Evolutionary conservation across 2,888 invertebrate genomes (phyloP), one percentile per base, ranked within the genome.

Genomic region (Dichetophora obliterata): DNA sequence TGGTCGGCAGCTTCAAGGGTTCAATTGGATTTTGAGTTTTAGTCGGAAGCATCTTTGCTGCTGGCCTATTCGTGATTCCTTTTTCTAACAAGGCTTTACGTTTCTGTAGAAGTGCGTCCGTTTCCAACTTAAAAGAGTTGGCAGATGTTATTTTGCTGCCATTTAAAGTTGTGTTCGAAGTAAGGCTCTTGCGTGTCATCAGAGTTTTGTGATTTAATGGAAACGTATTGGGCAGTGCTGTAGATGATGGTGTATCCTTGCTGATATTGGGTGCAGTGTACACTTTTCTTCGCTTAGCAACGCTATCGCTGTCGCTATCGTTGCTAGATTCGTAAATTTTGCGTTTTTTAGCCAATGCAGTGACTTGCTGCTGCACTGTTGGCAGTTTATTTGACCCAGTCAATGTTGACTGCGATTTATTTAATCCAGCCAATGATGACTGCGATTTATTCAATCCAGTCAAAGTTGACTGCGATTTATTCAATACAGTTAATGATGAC

Each of bases 131-230:
- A 9, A 43, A 14, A 52, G 37, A 76, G 0, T 24, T 43, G 76
- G 16, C 9, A 76, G 34, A 37, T 24, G 57, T 34, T 50, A 73
- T 52, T 66, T 75, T 77, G 65, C 72, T 63, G 34, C 69, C 75
- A 48, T 76, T 76, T 22, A 76, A 52, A 1, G 75, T 70, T 24
- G 59, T 24, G 63, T 24, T 70, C 14, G 61, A 9, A 76, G 54
- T 19, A 8, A 68, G n/a, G 37, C 65, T 52, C 37, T 71, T 72
- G 8, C 76, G 76, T 5, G 68, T 22, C 24, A 76, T 54, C 3
- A 65, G 3, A 19, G 43, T 43, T 43, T 71, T 72, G 27, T 57
- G 24, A 63, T 31, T 22, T 66, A 54, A 19, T 19, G 59, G n/a
- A 24, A 27, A 75, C 9, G 37, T 24, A 52, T 65, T 52, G 14